These are phyloP conservation scores for Opisthograptis luteolata DNA, from an alignment of 2,888 invertebrate species.

Conservation along the genomic window DNA sequence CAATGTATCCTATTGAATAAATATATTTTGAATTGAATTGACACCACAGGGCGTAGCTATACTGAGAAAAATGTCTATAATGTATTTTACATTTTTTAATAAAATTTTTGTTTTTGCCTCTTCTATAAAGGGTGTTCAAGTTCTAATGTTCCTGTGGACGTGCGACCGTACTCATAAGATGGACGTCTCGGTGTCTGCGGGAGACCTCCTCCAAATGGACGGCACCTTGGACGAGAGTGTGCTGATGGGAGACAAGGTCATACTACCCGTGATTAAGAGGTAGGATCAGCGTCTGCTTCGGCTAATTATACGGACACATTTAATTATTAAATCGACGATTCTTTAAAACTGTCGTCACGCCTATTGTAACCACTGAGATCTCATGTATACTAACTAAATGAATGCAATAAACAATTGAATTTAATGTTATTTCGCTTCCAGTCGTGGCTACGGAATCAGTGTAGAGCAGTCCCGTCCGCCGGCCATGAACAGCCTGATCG, in stretches of 20 bases:
- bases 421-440: conserved; percentile 39
- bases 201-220: conserved; percentile 77
- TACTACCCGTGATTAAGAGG: conserved; percentile 66
- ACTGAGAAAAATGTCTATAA: too few species aligned
- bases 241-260: conserved; percentile 72
- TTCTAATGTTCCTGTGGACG: conserved; percentile 73
- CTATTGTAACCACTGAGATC: too few species aligned
- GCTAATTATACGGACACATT: neutral
- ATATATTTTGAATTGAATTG: too few species aligned
- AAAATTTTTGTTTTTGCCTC: too few species aligned
- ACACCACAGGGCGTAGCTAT: too few species aligned
- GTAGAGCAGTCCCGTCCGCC: conserved; percentile 87
- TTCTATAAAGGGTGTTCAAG: conserved; percentile 72
- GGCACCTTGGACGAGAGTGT: conserved; percentile 80
- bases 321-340: too few species aligned
- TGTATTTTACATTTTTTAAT: too few species aligned
- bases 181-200: conserved; percentile 78
- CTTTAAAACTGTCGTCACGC: too few species aligned
- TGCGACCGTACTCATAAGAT: conserved; percentile 66
- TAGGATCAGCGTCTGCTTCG: conserved; percentile 31
- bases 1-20: too few species aligned
- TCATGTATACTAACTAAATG: too few species aligned
- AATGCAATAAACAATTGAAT: too few species aligned
- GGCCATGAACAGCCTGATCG: conserved; percentile 90
- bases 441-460: conserved; percentile 80